These are phyloP conservation scores for Elgaria multicarinata DNA, from an alignment of 2,113 vertebrate genomes.

Conservation along the genomic window DNA sequence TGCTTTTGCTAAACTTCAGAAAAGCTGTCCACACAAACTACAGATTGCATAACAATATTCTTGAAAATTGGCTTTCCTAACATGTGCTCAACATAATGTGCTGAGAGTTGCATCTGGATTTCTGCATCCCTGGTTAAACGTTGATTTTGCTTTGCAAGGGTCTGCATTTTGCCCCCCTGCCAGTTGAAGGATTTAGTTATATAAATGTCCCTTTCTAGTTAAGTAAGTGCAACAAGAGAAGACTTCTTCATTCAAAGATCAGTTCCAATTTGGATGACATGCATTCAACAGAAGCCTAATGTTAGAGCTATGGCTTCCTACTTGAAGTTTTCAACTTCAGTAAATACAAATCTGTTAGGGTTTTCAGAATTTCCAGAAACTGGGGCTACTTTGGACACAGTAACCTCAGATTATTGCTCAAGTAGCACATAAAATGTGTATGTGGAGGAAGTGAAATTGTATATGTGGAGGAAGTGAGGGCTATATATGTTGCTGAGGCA, in stretches of 20 bases:
- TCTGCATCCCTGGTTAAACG: not conserved
- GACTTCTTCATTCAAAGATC: not conserved
- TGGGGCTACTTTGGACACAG: not conserved
- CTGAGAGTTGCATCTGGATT: not conserved
- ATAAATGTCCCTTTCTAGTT: not conserved
- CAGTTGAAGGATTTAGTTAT: not conserved
- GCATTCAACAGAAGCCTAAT: not conserved
- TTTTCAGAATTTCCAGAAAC: not conserved
- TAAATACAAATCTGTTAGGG: not conserved
- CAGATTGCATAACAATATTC: not conserved
- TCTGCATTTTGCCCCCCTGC: not conserved
- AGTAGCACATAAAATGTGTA: not conserved
- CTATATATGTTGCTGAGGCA: not conserved
- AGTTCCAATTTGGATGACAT: not conserved
- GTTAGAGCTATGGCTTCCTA: not conserved
- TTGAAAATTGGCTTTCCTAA: not conserved
- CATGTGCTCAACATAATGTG: not conserved
- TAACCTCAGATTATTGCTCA: not conserved
- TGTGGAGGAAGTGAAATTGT: no score
- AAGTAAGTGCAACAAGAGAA: not conserved
- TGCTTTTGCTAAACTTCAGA: not conserved
- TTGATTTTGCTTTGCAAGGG: not conserved
- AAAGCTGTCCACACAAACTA: not conserved
- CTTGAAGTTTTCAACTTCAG: not conserved
- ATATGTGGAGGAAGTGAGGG: no score